Conservation (phyloP, 1,140 invertebrate genomes). For the Mactra quadrangularis region DNA sequence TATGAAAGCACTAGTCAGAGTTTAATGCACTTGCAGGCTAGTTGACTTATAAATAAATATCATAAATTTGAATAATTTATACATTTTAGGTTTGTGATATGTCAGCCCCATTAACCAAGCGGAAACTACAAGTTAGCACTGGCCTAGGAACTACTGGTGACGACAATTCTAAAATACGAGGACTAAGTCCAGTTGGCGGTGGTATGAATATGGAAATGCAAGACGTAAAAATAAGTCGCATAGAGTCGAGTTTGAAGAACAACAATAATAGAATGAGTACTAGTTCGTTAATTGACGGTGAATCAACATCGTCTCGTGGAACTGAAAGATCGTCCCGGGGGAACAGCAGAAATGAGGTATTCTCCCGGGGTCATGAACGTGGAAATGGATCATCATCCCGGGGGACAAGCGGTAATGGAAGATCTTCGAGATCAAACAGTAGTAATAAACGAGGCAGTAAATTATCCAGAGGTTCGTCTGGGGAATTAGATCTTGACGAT, state of each 20-base stretch:
- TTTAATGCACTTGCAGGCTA: no score
- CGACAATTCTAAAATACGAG: background rate
- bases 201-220: conserved; percentile 13
- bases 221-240: background rate
- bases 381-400: background rate
- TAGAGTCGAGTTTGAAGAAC: background rate
- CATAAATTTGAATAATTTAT: no score
- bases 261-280: conserved; percentile 9
- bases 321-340: background rate
- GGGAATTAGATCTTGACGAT: background rate
- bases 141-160: background rate
- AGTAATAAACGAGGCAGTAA: background rate
- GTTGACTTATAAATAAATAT: no score
- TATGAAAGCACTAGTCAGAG: no score
- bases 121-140: conserved; percentile 5
- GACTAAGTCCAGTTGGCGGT: conserved; percentile 19
- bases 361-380: background rate
- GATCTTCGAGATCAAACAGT: background rate
- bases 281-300: background rate
- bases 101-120: background rate
- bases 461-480: background rate
- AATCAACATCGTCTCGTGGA: no score
- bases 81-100: background rate
- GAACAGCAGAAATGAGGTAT: background rate
- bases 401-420: background rate